Evolutionary conservation across 2,888 invertebrate genomes (phyloP), one percentile per base, ranked within the genome.

Genomic region (Drosophila bunnanda): DNA sequence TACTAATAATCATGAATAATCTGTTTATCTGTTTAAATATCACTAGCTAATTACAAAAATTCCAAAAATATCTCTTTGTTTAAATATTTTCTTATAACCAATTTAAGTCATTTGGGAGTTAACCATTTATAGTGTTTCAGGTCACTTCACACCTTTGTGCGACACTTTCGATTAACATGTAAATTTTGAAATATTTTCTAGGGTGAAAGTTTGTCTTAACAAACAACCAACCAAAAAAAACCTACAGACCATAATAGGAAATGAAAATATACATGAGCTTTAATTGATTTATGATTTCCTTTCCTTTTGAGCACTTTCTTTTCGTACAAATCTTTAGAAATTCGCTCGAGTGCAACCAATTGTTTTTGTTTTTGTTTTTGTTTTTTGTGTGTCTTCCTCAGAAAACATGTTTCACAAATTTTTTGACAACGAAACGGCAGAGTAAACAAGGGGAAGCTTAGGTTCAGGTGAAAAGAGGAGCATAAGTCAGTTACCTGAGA

Each of bases 371-470:
- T n/a, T n/a, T n/a, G n/a, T 59, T 28, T 46, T 10, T 12, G 65
- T 67, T 72, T 67, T 72, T 58, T 66, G 66, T 20, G 22, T 48
- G 57, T 39, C 52, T n/a, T 52, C 22, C 39, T 41, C 38, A 39
- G 50, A 38, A 65, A 75, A 69, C 81, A 84, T 76, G 73, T 73
- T 82, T 71, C 68, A 72, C 36, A 59, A 44, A 56, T 72, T 81
- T 78, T 81, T 81, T 77, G 81, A 83, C 81, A 81, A 78, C 68
- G 65, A 56, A 72, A 73, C 81, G 77, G 59, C 67, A 57, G 55
- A 57, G 54, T 52, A 48, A 20, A 38, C 39, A 54, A 15, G 59
- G 39, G 59, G 30, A 61, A 32, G 43, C 5, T 5, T 17, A 20
- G 7, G 8, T 43, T 5, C 22, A 20, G 7, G 8, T 43, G 7